These are phyloP conservation scores for Gopherus flavomarginatus DNA, from an alignment of 2,113 vertebrate genomes.

Conservation along the genomic window DNA sequence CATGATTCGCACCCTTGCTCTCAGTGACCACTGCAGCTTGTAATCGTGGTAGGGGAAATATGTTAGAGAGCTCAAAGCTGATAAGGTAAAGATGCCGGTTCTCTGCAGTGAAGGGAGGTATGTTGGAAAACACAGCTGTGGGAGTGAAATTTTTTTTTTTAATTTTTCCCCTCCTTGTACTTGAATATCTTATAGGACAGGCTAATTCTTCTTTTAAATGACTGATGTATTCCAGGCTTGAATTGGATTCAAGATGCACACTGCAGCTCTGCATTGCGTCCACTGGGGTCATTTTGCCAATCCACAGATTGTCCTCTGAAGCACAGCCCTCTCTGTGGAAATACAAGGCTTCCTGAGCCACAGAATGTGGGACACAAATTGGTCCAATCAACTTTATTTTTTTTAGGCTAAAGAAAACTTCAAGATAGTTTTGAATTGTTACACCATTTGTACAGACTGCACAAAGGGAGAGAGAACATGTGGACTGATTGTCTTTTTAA, in stretches of 20 bases:
- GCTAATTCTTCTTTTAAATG: not conserved
- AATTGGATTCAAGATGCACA: fast-evolving
- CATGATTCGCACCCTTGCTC: fast-evolving
- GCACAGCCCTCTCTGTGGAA: not conserved
- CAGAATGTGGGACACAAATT: fast-evolving
- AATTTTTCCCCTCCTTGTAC: not conserved
- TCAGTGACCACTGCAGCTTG: fast-evolving
- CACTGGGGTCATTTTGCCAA: fast-evolving
- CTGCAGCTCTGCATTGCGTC: not conserved
- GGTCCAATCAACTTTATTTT: not conserved
- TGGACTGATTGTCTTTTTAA: not conserved
- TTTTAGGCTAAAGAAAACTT: not conserved
- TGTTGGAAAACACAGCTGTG: not conserved
- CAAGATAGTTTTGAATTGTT: not conserved
- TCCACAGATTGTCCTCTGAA: not conserved
- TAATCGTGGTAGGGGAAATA: fast-evolving
- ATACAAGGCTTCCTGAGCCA: not conserved
- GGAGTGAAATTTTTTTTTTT: not conserved
- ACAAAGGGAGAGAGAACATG: fast-evolving
- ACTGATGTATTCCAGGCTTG: not conserved
- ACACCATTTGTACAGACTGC: fast-evolving
- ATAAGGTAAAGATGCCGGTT: not conserved
- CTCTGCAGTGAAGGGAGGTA: fast-evolving
- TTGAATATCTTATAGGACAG: not conserved
- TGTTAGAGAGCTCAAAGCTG: fast-evolving